These are phyloP conservation scores for Miichthys miiuy DNA, from an alignment of 2,797 vertebrate genomes.

Conservation along the genomic window DNA sequence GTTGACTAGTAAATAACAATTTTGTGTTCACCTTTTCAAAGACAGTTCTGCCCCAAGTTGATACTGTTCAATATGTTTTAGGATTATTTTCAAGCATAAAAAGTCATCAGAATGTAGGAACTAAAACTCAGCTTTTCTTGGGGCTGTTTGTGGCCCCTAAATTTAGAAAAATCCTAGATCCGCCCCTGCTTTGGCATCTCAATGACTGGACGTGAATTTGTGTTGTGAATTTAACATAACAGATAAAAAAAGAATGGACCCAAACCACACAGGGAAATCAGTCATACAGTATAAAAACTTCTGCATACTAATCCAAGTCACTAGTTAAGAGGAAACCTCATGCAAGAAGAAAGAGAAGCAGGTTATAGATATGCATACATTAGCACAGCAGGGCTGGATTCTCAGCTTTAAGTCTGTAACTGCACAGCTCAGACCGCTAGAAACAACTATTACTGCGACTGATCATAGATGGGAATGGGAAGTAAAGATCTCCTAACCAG, in stretches of 20 bases:
- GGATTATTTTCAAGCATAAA: neutral
- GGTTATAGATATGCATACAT: conserved; percentile 52
- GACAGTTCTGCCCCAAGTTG: neutral
- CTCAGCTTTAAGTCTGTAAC: conserved; percentile 26
- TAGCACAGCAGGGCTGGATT: conserved; percentile 30
- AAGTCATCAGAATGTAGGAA: neutral
- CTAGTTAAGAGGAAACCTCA: conserved; percentile 53
- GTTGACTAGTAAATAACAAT: neutral
- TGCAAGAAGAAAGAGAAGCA: conserved; percentile 64
- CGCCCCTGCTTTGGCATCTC: neutral
- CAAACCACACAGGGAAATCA: conserved; percentile 29
- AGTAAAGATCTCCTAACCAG: neutral
- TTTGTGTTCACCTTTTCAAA: neutral
- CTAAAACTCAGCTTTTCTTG: neutral
- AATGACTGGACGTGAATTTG: neutral
- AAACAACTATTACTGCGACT: conserved; percentile 50
- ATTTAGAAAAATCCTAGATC: neutral
- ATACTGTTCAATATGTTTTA: neutral
- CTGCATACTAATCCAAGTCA: conserved; percentile 35
- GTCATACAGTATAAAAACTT: conserved; percentile 3
- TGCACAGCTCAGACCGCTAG: conserved; percentile 47
- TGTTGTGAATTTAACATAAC: conserved; percentile 9
- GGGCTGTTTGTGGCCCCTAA: neutral
- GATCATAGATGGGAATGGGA: conserved; percentile 5
- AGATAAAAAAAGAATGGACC: conserved; percentile 44